Evolutionary conservation across 2,797 vertebrate genomes (phyloP).

Genomic region (Platalea minor): DNA sequence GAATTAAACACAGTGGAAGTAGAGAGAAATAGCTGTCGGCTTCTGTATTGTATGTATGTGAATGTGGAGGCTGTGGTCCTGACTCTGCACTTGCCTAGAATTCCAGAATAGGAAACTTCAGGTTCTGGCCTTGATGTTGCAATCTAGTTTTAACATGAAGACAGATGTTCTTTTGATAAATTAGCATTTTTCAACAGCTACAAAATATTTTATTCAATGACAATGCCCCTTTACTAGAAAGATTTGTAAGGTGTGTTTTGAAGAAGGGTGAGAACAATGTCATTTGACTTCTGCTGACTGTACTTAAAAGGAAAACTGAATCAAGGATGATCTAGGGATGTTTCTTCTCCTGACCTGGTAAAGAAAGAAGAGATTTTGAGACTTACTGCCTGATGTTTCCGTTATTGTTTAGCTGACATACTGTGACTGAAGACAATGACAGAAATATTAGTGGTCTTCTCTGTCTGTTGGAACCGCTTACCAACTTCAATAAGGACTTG

Average conservation of each 20-base stretch:
- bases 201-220: background rate
- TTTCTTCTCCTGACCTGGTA: background rate
- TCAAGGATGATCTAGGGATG: background rate
- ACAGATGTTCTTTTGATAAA: background rate
- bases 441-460: background rate
- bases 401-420: background rate
- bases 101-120: background rate
- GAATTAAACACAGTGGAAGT: background rate
- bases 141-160: background rate
- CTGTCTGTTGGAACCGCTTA: background rate
- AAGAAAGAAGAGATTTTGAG: background rate
- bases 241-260: background rate
- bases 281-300: background rate
- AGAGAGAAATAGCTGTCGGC: background rate
- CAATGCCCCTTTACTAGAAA: background rate
- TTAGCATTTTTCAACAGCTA: background rate
- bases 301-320: background rate
- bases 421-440: background rate
- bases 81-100: background rate
- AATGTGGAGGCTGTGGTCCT: background rate
- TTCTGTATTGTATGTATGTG: background rate
- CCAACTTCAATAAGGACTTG: background rate
- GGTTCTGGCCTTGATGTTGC: background rate
- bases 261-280: background rate
- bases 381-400: background rate